phyloP scores from a whole-genome alignment of 2,888 invertebrate genomes.

The Octodonta nipae region DNA sequence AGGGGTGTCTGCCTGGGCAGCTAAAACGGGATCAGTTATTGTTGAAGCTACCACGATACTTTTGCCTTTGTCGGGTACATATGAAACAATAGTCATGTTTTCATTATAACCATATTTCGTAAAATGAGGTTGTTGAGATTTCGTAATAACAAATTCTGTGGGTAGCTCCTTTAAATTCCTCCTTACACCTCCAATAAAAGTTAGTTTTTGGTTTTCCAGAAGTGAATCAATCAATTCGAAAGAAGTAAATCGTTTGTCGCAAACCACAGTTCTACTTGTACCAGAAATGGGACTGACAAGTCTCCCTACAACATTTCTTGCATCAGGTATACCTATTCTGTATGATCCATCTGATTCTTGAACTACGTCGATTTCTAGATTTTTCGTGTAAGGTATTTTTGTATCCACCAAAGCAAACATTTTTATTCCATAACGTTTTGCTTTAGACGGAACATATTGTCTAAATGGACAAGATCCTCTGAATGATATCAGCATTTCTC shows the following conservation, averaged over 20 bases:
- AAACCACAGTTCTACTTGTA: conserved; percentile 10
- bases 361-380: conserved; percentile 11
- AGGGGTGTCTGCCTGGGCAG: conserved; percentile 7
- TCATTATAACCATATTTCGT: conserved; percentile 13
- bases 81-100: conserved; percentile 12
- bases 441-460: conserved; percentile 22
- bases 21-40: conserved; percentile 7
- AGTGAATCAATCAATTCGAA: conserved; percentile 1
- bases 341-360: conserved; percentile 11
- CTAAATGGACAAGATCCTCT: conserved; percentile 18
- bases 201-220: background rate
- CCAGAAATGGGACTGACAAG: conserved; percentile 7
- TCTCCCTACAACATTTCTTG: conserved; percentile 11
- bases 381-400: conserved; percentile 14
- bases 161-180: conserved; percentile 3
- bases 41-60: conserved; percentile 15
- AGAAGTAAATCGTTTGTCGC: conserved; percentile 13
- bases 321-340: conserved; percentile 7
- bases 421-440: conserved; percentile 20
- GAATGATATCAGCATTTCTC: conserved; percentile 14
- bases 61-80: conserved; percentile 11
- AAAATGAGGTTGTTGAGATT: background rate
- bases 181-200: conserved; percentile 3
- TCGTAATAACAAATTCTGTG: conserved; percentile 1
- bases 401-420: conserved; percentile 17